A percentile compares a stretch with the other conserved stretches of the same genome.
These are phyloP conservation scores for Petrocephalus sullivani DNA, from an alignment of 2,797 vertebrate species.

Conservation along the genomic window DNA sequence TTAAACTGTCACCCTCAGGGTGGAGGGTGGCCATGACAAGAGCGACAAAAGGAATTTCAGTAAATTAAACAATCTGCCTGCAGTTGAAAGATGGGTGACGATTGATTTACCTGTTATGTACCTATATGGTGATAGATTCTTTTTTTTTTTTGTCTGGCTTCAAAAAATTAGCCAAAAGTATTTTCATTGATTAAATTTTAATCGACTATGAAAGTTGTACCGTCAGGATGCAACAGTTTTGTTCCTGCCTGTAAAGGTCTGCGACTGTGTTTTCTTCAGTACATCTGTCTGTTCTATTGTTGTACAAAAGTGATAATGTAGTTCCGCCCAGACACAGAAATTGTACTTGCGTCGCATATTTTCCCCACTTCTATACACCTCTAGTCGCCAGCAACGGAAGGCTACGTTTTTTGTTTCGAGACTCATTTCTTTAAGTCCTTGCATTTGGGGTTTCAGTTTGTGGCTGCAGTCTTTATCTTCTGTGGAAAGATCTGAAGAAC, in stretches of 20 bases:
- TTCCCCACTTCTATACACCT: neutral
- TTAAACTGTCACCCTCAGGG: neutral
- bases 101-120: neutral
- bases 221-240: neutral
- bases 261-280: neutral
- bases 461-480: neutral
- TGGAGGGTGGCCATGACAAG: neutral
- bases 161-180: neutral
- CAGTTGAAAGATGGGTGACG: neutral
- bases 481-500: neutral
- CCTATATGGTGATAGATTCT: neutral
- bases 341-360: neutral
- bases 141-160: neutral
- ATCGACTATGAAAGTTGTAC: neutral
- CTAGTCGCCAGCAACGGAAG: neutral
- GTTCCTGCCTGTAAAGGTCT: neutral
- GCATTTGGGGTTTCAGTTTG: neutral
- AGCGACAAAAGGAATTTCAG: neutral
- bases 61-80: neutral
- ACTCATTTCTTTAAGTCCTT: neutral
- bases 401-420: neutral
- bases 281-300: neutral
- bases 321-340: neutral
- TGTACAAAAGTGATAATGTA: neutral
- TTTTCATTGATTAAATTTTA: neutral